These are phyloP conservation scores for Otolemur garnettii DNA, from an alignment of 2,113 vertebrate species.

Conservation along the genomic window DNA sequence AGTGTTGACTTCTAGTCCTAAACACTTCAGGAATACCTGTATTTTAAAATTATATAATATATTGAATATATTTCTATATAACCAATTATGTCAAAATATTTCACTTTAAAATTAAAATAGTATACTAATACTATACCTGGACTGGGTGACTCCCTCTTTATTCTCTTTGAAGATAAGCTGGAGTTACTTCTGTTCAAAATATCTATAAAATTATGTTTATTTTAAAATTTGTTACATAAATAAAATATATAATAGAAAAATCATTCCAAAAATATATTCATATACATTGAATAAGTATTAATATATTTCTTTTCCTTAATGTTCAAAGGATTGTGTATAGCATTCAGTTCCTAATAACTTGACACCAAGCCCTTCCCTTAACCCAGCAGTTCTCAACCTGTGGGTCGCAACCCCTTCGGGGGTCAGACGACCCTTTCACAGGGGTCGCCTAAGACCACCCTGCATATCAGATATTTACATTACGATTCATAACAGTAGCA, in stretches of 20 bases:
- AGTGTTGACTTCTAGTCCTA: constrained; percentile 48
- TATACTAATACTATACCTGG: constrained; percentile 68
- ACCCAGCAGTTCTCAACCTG: too few relatives aligned
- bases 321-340: not conserved
- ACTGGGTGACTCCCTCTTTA: constrained; percentile 53
- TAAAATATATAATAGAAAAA: constrained; percentile 41
- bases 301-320: constrained; percentile 12
- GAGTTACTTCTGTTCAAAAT: constrained; percentile 77
- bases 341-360: not conserved
- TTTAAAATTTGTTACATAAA: constrained; percentile 24
- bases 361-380: not conserved
- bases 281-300: not conserved
- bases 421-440: too few relatives aligned
- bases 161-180: constrained; percentile 71
- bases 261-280: not conserved
- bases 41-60: constrained; percentile 69
- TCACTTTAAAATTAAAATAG: constrained; percentile 59
- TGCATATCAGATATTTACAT: too few relatives aligned
- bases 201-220: constrained; percentile 70
- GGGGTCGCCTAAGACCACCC: too few relatives aligned
- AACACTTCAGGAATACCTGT: constrained; percentile 51
- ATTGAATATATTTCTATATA: constrained; percentile 56
- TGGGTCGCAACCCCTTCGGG: too few relatives aligned
- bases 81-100: constrained; percentile 50
- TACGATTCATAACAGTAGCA: too few relatives aligned